Conservation (phyloP, 2,797 vertebrate species). For the Lacerta agilis region DNA sequence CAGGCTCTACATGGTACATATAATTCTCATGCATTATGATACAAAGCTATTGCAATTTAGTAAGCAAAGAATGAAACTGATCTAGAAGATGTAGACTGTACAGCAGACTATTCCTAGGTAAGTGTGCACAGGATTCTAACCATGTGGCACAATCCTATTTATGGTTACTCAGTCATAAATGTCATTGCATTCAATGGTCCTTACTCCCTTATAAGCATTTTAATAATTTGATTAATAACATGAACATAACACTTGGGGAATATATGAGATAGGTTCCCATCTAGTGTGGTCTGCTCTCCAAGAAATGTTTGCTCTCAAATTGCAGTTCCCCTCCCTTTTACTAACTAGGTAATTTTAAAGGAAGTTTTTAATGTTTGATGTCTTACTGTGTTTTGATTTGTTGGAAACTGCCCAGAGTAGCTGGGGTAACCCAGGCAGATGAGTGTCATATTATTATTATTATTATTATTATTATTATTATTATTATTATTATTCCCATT, state of each 20-base stretch:
- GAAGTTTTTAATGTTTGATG: too few relatives aligned
- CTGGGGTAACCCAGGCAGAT: too few relatives aligned
- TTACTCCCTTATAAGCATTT: neutral
- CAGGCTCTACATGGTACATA: neutral
- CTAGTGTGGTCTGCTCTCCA: neutral
- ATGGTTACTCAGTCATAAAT: neutral
- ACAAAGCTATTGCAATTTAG: neutral
- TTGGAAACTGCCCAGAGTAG: too few relatives aligned
- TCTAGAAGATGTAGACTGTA: neutral
- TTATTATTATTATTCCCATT: too few relatives aligned
- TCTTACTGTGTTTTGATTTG: too few relatives aligned
- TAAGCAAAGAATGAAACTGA: neutral
- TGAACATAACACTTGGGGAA: neutral
- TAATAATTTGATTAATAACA: neutral
- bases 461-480: too few relatives aligned
- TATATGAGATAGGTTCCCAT: neutral
- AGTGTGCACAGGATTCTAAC: too few relatives aligned
- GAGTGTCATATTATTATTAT: too few relatives aligned
- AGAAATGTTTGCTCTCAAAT: neutral
- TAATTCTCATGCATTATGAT: neutral
- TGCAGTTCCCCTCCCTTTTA: neutral
- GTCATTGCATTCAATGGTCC: neutral
- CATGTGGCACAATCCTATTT: neutral
- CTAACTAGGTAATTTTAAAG: neutral
- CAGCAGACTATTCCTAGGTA: too few relatives aligned